Base-by-base conservation (phyloP, 2,797 vertebrate genomes). In the Acipenser oxyrinchus region DNA sequence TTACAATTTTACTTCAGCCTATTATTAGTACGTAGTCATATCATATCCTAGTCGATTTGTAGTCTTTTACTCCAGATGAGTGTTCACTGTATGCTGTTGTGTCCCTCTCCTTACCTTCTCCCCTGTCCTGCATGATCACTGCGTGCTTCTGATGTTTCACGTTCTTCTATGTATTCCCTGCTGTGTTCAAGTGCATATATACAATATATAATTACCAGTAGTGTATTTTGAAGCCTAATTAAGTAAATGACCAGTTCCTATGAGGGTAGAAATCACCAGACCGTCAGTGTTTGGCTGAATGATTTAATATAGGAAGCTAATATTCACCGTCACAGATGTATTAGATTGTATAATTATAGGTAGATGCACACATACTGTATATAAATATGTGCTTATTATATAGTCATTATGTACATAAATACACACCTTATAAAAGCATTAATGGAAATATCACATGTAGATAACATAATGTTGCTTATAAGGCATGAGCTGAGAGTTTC, bases 211-310 rank as follows among this genome's bases (percentile, higher is more conserved):
- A 65, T 62, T 71, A 71, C 62, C 66, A 68, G 63, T 68, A 68
- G 66, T 62, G 81, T 83, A 77, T 70, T 79, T 79, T 72, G 70
- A 82, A 84, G 83, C 79, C 84, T 86, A 84, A 81, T 84, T 80
- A 88, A 85, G 76, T 83, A 80, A 80, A 77, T 61, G 6, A 10
- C 48, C 49, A 50, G 63, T 66, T 68, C 63, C 59, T 62, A n/a
- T n/a, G 63, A 65, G 57, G 58, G 6, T 10, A 55, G 53, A 55
- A 37, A 37, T 37, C 4, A 37, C 37, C 37, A 37, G 37, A 37
- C 37, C 37, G 3, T 37, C 37, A 37, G 37, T 37, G 37, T 37
- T 37, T 37, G 37, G 37, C 37, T 37, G 37, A 37, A 37, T 37
- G 37, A 37, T 37, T 37, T 37, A 4, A 37, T 37, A 37, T 37